Conservation (phyloP, 2,113 vertebrate genomes). For the Bos javanicus region DNA sequence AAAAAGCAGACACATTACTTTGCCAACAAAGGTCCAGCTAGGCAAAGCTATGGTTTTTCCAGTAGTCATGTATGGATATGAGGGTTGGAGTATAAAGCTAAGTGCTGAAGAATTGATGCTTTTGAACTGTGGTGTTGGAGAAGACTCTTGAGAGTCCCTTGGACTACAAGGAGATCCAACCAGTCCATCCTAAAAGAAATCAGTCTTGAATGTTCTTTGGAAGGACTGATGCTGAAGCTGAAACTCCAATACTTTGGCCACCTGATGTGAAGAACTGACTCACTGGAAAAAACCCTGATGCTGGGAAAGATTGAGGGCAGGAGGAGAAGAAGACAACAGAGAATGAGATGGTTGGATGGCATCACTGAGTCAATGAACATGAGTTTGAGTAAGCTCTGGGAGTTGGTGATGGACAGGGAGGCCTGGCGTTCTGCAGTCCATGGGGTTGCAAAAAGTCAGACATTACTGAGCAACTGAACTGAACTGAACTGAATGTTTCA, state of each 20-base stretch:
- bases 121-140: background rate
- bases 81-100: background rate
- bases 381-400: background rate
- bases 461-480: background rate
- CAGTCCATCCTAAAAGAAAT: background rate
- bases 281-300: background rate
- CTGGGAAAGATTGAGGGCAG: background rate
- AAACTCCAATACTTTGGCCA: background rate
- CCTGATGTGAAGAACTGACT: background rate
- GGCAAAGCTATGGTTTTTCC: background rate
- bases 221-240: background rate
- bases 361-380: background rate
- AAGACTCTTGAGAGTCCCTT: background rate
- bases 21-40: background rate
- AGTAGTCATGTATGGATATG: background rate
- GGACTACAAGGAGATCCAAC: background rate
- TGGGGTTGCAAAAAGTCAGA: rapidly evolving
- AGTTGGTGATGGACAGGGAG: background rate
- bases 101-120: background rate
- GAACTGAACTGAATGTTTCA: background rate
- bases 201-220: background rate
- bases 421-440: background rate
- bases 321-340: background rate
- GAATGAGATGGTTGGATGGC: background rate
- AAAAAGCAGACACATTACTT: background rate